phyloP scores from a whole-genome alignment of 2,113 vertebrate species.

The Nothobranchius kuhntae region DNA sequence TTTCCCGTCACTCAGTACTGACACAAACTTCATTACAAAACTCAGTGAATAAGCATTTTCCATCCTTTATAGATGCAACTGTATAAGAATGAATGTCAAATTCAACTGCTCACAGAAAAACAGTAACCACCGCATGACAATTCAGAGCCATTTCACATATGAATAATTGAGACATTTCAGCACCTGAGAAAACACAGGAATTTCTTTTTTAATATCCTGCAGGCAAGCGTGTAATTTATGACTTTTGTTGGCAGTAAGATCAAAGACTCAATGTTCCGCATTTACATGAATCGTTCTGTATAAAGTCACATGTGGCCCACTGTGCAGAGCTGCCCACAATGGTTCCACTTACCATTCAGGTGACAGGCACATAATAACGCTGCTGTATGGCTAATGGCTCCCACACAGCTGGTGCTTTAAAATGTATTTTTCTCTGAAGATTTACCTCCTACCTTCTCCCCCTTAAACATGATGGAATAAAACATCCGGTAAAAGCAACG shows the following conservation, averaged over 20 bases:
- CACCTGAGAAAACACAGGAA: not conserved
- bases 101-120: no score
- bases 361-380: conserved; percentile 71
- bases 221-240: not conserved
- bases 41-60: no score
- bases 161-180: not conserved
- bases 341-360: conserved; percentile 62
- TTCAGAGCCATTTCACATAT: not conserved
- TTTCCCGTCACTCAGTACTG: no score
- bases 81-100: no score
- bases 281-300: conserved; percentile 41
- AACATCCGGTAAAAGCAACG: conserved; percentile 41
- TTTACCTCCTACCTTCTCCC: conserved; percentile 41
- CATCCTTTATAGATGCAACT: no score
- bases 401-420: conserved; percentile 60
- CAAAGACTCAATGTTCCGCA: conserved; percentile 21
- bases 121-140: not conserved
- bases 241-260: not conserved
- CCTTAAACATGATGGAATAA: conserved; percentile 48
- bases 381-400: conserved; percentile 63
- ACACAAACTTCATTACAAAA: no score
- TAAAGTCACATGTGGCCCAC: conserved; percentile 38
- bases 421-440: conserved; percentile 54
- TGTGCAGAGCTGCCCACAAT: conserved; percentile 45
- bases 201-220: not conserved